These are phyloP conservation scores for Manduca sexta DNA, from an alignment of 1,140 invertebrate genomes.

Conservation along the genomic window DNA sequence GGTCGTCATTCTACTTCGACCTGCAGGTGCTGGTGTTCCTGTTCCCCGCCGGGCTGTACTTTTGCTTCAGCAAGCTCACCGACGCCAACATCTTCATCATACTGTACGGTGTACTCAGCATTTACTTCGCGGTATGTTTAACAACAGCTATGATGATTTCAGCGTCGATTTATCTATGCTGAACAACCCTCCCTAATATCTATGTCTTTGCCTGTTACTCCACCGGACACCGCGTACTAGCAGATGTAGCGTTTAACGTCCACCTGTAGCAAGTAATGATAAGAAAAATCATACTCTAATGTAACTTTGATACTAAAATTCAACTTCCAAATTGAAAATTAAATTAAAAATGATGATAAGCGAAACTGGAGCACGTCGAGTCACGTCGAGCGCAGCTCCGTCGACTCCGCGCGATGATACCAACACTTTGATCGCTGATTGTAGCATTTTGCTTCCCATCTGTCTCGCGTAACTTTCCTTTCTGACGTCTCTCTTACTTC, in stretches of 20 bases:
- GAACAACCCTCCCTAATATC: no score
- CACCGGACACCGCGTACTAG: no score
- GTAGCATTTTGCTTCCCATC: background rate
- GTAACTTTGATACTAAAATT: no score
- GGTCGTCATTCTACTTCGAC: conserved; percentile 99
- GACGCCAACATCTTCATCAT: conserved; percentile 99
- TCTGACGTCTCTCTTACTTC: conserved; percentile 11
- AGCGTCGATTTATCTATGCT: no score
- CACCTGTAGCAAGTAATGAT: no score
- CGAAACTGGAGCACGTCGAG: conserved; percentile 52
- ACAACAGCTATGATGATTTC: no score
- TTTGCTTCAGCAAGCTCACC: conserved; percentile 94
- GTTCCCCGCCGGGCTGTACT: conserved; percentile 96
- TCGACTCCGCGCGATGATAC: conserved; percentile 47
- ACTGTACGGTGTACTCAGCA: conserved; percentile 96
- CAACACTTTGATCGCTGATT: conserved; percentile 68
- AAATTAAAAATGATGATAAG: conserved; percentile 44
- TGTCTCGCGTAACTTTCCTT: conserved; percentile 1
- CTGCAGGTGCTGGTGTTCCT: conserved; percentile 95
- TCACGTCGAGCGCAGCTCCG: conserved; percentile 42
- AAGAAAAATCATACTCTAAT: no score
- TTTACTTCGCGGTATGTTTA: conserved; percentile 95
- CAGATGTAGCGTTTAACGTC: no score
- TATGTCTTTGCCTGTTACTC: no score
- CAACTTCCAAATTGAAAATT: no score